Evolutionary conservation across 2,888 invertebrate genomes (phyloP), one percentile per base, ranked within the genome.

Genomic region (Cephus spinipes): DNA sequence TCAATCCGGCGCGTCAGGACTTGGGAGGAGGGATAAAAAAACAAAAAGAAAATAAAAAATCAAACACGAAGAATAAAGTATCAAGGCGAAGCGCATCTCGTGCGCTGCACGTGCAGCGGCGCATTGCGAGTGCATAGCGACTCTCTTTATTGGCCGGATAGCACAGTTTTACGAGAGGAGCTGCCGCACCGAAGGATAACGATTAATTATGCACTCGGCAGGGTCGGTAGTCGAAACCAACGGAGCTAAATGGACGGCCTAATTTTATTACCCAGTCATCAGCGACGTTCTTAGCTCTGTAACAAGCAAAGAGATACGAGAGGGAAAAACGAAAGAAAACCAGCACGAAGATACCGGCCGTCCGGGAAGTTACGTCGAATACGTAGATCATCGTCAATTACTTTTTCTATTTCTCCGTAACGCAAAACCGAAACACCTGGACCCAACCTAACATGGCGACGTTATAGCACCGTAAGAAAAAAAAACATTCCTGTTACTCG

Each of bases 1-100:
- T 23, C 23, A 23, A 23, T 55, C 55, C 33, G 73, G 32, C n/a
- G 23, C 30, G 36, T 15, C 30, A 11, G 31, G 12, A 34, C 9
- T n/a, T 11, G 30, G 32, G 15, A 69, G 32, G 30, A 32, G 30
- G 36, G 12, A 76, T 79, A 36, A 33, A 23, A 55, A 74, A 78
- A 71, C 73, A 74, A 35, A 35, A 36, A 15, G 34, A 74, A 74
- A 9, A 23, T 0, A 55, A 55, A 12, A 4, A 12, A 12, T 12
- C 12, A 36, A 36, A 3, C 23, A 55, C 0, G 69, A 78, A 79
- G 30, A 36, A 77, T 73, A 71, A 68, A 78, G 40, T 74, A 75
- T 15, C 30, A 73, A 15, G 6, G 15, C 4, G 15, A 6, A 40
- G 15, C 40, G 15, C 40, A 40, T 32, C 32, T 32, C 4, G 32